Base-by-base conservation (phyloP, 1,140 invertebrate genomes). In the Leptopilina clavipes region DNA sequence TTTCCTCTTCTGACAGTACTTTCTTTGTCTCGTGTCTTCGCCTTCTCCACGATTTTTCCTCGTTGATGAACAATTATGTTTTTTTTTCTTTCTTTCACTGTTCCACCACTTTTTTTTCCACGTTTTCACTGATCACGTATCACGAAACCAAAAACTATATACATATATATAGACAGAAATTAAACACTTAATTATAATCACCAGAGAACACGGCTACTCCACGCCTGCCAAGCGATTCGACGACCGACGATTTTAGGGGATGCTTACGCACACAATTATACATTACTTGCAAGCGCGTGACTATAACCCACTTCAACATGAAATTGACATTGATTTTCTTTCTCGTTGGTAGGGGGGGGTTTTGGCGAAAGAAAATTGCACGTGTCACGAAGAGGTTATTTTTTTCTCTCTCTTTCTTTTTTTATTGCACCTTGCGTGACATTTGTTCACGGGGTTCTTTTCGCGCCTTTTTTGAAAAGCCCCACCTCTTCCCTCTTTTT, bases 11-110 rank as follows among this genome's bases (percentile, higher is more conserved):
- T 43, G 37, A 31, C 52, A 71, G 75, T 18, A 48, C 59, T 75
- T 65, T 79, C 59, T 52, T 45, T 48, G 45, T 80, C 75, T 79
- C 73, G 56, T 18, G 56, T 59, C 59, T 31, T 65, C 22, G 22
- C 31, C 59, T 78, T 25, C 56, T 37, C 54, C 40, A 37, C 70
- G 18, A 65, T 17, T 37, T 65, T 31, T 65, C 59, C 25, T 65
- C 59, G 59, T 65, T 25, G 59, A 65, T 2, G 5, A 31, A 31
- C 25, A 31, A 31, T 31, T 31, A 37, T 31, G 12, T 31, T 11
- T 59, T 31, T 22, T 31, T n/a, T 52, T 40, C 5, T 65, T 31
- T n/a, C 14, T n/a, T 14, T 65, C 59, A 65, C 59, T 22, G 59
- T 65, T 65, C 59, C 25, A 65, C 59, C 59, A 31, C 59, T 31